Evolutionary conservation across 2,113 vertebrate species (phyloP).

Genomic region (Pseudorhombus dupliciocellatus): DNA sequence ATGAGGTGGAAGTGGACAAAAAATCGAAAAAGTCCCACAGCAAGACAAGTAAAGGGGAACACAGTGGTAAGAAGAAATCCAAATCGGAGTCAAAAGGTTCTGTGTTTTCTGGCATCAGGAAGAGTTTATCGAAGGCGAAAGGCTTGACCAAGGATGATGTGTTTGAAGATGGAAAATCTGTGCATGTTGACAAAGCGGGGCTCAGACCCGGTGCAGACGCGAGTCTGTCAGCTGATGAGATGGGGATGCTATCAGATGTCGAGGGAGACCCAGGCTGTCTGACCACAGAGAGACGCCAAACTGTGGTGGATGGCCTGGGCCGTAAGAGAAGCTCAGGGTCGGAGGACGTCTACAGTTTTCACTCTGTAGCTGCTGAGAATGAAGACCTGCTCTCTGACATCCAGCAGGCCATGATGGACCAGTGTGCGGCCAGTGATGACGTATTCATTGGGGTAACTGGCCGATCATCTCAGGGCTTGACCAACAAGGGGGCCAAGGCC

Average conservation of each 20-base stretch:
- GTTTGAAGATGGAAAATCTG: slow-evolving; percentile 80
- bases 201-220: slow-evolving; percentile 79
- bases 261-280: slow-evolving; percentile 80
- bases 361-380: slow-evolving; percentile 89
- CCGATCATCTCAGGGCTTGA: slow-evolving; percentile 47
- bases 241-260: slow-evolving; percentile 83
- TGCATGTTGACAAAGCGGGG: slow-evolving; percentile 41
- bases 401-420: slow-evolving; percentile 89
- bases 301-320: slow-evolving; percentile 77
- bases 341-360: slow-evolving; percentile 95
- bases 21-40: slow-evolving; percentile 85
- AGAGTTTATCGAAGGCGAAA: slow-evolving; percentile 86
- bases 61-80: slow-evolving; percentile 82
- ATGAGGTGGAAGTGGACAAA: slow-evolving; percentile 85
- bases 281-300: slow-evolving; percentile 69
- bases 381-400: slow-evolving; percentile 93
- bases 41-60: slow-evolving; percentile 83
- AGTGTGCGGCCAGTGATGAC: slow-evolving; percentile 74
- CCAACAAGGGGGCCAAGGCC: slow-evolving; percentile 34
- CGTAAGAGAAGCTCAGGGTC: slow-evolving; percentile 90
- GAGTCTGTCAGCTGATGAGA: slow-evolving; percentile 86
- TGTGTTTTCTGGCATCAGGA: slow-evolving; percentile 92
- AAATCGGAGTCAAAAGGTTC: slow-evolving; percentile 88
- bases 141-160: slow-evolving; percentile 85
- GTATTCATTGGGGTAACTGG: slow-evolving; percentile 57